A percentile compares a stretch with the other conserved stretches of the same genome.
phyloP scores from a whole-genome alignment of 64 coral and sea anemone species.

The Pachyseris speciosa region DNA sequence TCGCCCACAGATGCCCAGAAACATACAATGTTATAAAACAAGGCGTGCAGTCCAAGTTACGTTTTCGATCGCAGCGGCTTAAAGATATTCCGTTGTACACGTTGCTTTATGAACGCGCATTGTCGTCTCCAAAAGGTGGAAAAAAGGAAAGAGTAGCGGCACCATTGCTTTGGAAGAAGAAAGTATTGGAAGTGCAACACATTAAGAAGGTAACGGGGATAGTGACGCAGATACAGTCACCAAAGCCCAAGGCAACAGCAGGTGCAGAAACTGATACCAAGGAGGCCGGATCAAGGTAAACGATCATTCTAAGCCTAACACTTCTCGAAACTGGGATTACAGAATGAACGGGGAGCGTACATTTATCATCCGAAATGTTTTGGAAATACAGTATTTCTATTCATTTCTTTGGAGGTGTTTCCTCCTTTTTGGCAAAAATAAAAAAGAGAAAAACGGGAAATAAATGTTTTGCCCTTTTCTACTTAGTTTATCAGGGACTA shows the following conservation, averaged over 20 bases:
- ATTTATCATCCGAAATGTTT: too few species aligned
- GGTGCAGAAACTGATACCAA: neutral
- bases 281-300: neutral
- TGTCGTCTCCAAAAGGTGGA: neutral
- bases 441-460: too few species aligned
- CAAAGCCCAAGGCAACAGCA: neutral
- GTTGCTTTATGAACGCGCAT: slow-evolving; percentile 54
- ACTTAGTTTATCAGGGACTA: too few species aligned
- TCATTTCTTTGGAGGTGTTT: too few species aligned
- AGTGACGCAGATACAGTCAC: neutral
- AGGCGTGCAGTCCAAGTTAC: slow-evolving; percentile 59
- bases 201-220: neutral
- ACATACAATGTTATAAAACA: slow-evolving; percentile 42
- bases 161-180: neutral
- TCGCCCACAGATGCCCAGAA: slow-evolving; percentile 59
- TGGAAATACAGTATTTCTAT: too few species aligned
- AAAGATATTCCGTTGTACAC: slow-evolving; percentile 56
- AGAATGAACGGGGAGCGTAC: too few species aligned
- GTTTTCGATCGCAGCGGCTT: slow-evolving; percentile 50
- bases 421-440: too few species aligned
- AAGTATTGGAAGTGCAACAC: neutral
- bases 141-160: neutral
- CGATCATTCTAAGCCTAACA: too few species aligned
- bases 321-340: too few species aligned
- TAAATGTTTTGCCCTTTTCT: too few species aligned